A percentile compares a stretch with the other conserved stretches of the same genome.
These are phyloP conservation scores for Gavialis gangeticus DNA, from an alignment of 2,113 vertebrate species.

Conservation along the genomic window DNA sequence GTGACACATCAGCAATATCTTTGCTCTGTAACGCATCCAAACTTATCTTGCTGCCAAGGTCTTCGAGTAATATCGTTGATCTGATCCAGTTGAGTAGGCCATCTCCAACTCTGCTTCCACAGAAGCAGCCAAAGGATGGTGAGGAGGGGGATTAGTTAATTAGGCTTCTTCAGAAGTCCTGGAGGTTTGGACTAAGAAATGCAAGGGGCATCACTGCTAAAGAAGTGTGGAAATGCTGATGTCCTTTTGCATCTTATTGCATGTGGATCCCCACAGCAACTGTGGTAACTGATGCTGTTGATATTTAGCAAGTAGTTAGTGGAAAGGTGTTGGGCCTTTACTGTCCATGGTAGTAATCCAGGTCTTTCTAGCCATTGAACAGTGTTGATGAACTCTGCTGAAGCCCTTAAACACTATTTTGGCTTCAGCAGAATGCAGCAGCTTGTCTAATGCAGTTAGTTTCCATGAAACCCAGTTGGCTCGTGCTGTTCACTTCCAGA, in stretches of 20 bases:
- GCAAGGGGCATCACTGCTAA: not conserved
- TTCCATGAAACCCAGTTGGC: too few relatives aligned
- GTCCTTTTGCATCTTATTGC: not conserved
- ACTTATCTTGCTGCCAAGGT: too few relatives aligned
- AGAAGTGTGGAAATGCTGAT: not conserved
- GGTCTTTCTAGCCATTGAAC: not conserved
- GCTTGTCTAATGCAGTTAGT: too few relatives aligned
- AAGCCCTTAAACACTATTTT: too few relatives aligned
- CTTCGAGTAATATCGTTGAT: not conserved
- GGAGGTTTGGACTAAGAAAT: not conserved
- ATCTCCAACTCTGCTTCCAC: not conserved
- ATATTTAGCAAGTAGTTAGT: not conserved
- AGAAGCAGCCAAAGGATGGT: not conserved
- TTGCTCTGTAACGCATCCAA: too few relatives aligned
- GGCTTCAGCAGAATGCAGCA: too few relatives aligned
- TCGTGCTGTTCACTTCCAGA: too few relatives aligned
- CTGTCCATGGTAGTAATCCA: not conserved
- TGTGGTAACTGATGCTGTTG: not conserved
- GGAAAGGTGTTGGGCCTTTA: not conserved
- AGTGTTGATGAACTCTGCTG: rapidly evolving
- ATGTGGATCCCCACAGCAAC: not conserved
- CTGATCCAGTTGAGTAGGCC: not conserved
- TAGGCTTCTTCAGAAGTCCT: not conserved
- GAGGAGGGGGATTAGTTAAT: too few relatives aligned
- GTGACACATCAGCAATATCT: too few relatives aligned